phyloP scores from a whole-genome alignment of 1,140 invertebrate species.

The Odontomachus brunneus region DNA sequence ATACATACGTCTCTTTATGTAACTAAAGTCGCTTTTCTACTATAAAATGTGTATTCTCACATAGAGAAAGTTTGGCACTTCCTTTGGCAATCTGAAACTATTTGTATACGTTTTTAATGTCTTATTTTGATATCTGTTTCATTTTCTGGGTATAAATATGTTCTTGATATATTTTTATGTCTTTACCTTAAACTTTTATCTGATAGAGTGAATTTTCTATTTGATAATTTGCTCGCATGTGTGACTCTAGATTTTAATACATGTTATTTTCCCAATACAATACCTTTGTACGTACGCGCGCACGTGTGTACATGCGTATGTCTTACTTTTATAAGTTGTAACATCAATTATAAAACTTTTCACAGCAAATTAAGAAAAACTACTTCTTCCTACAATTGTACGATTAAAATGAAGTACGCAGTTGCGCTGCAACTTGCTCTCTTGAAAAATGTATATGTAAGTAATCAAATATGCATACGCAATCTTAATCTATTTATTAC shows the following conservation, averaged over 20 bases:
- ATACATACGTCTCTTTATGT: constrained; percentile 19
- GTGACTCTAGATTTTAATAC: neutral
- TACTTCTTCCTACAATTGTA: neutral
- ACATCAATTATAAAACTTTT: constrained; percentile 15
- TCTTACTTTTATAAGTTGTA: constrained; percentile 1
- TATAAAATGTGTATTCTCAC: constrained; percentile 46
- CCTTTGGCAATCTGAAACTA: constrained; percentile 47
- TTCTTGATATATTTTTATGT: constrained; percentile 22
- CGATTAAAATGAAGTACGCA: constrained; percentile 19
- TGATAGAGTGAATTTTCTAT: neutral
- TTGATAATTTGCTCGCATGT: neutral
- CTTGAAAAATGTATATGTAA: neutral
- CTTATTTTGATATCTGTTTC: constrained; percentile 52
- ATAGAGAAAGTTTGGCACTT: constrained; percentile 69
- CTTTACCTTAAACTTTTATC: neutral
- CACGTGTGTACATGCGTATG: neutral
- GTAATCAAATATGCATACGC: constrained; percentile 10
- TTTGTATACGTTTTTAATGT: neutral
- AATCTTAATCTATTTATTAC: constrained; percentile 22
- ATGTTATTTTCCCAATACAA: constrained; percentile 1
- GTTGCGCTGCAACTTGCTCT: neutral
- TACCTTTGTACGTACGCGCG: too few species aligned
- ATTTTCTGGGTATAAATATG: constrained; percentile 47
- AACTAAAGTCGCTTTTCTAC: constrained; percentile 37
- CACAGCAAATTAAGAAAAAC: constrained; percentile 45